Base-by-base conservation (phyloP, 2,888 invertebrate species). In the Dasysyrphus albostriatus region DNA sequence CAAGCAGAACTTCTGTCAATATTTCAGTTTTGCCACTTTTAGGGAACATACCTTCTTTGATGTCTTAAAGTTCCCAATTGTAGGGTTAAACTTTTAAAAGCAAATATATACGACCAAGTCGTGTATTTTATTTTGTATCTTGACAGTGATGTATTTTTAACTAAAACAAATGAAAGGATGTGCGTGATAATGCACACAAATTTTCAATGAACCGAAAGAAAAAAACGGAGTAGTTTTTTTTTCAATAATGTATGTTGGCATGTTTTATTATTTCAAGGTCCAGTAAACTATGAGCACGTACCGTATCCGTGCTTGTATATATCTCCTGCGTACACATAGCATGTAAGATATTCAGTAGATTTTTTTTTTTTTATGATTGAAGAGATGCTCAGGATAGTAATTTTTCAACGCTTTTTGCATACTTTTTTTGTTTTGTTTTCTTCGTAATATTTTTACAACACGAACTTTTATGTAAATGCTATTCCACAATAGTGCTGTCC, bases 151-250 rank as follows among this genome's bases (percentile, higher is more conserved):
- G 14, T 54, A 54, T 29, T 54, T 54, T 54, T 54, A 29, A 54
- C 29, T 6, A 54, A 7, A 54, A 54, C 54, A 54, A 54, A 54
- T 29, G 4, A 54, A 54, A 54, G 29, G 29, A 32, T 32, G 54
- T 59, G 59, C 59, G 59, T 59, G 59, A 59, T 59, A 37, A 59
- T 59, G 59, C 59, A 59, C 59, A 59, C 32, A 37, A 59, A 59
- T 59, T 37, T 59, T 59, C 59, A 59, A 19, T 59, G 59, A 59
- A 59, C 59, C n/a, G 54, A 32, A 54, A 14, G 29, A n/a, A 54
- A 54, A n/a, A 29, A 54, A 32, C 0, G 12, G 14, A 51, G 19
- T 3, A 3, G 19, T 19, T 6, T 54, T 54, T 54, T n/a, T 6
- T 32, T 32, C 29, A 49, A 19, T 49, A 49, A 49, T 19, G 49